These are phyloP conservation scores for Aplodontia rufa DNA, from an alignment of 2,113 vertebrate genomes.

Conservation along the genomic window DNA sequence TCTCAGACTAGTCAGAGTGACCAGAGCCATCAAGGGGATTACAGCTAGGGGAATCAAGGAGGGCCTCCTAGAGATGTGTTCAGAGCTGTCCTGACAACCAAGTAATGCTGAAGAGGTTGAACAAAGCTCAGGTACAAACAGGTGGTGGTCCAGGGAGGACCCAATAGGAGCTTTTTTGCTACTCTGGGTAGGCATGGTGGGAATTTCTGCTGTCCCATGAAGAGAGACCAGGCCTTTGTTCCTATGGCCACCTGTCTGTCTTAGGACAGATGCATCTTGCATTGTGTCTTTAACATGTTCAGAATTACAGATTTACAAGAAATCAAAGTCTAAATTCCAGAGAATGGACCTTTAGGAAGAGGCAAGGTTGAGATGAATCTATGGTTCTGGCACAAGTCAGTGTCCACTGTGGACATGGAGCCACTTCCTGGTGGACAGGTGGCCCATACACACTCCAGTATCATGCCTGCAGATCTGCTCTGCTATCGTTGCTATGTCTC, in stretches of 20 bases:
- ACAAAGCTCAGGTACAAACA: background rate
- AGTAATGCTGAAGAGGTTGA: background rate
- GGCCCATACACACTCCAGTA: background rate
- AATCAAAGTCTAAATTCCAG: background rate
- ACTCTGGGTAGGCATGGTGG: background rate
- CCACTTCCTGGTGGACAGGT: background rate
- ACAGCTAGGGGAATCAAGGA: background rate
- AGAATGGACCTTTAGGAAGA: background rate
- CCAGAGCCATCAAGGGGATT: background rate
- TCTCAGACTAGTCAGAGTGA: background rate
- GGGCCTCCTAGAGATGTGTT: background rate
- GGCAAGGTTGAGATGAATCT: background rate
- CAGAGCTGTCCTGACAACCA: background rate
- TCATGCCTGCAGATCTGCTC: background rate
- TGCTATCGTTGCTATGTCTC: background rate
- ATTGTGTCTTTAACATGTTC: background rate
- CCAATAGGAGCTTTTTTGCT: background rate
- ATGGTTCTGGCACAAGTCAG: background rate
- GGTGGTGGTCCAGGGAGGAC: background rate
- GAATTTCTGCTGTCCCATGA: background rate
- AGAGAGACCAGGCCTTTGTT: background rate
- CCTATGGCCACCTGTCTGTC: background rate
- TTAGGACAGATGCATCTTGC: background rate
- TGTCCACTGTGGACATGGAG: background rate
- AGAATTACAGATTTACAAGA: background rate